Evolutionary conservation across 37 sponge, comb jelly and placozoan genomes (phyloP).

Genomic region (Petrosia ficiformis): DNA sequence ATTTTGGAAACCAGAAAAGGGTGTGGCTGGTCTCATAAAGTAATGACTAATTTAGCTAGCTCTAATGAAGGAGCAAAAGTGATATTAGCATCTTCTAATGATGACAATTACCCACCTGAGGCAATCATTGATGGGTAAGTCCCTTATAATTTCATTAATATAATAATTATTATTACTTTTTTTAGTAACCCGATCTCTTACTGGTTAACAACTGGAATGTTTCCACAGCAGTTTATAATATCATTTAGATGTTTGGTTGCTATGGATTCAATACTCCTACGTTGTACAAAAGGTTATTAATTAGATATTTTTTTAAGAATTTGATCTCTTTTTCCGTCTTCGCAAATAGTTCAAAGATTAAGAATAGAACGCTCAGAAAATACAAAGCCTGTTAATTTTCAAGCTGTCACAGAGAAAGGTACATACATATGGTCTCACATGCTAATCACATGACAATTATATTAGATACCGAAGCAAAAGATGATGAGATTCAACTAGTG

Average conservation of each 20-base stretch:
- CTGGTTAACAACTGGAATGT: slow-evolving; percentile 82
- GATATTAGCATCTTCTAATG: slow-evolving; percentile 56
- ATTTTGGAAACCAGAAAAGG: background rate
- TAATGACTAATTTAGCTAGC: background rate
- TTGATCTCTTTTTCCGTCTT: background rate
- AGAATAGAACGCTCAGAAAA: slow-evolving; percentile 25
- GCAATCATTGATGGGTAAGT: slow-evolving; percentile 76
- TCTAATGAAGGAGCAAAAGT: slow-evolving; percentile 5
- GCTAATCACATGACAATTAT: too few relatives aligned
- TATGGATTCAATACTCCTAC: background rate
- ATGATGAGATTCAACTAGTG: slow-evolving; percentile 43
- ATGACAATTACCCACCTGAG: slow-evolving; percentile 66
- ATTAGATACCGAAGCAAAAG: slow-evolving; percentile 39
- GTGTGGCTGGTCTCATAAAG: background rate
- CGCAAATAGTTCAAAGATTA: slow-evolving; percentile 12
- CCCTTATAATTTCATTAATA: background rate
- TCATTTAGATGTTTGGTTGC: slow-evolving; percentile 38
- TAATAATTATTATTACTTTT: background rate
- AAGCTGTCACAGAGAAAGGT: slow-evolving; percentile 40
- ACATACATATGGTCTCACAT: background rate
- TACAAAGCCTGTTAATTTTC: slow-evolving; percentile 25
- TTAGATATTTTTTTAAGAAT: background rate
- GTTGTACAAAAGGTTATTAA: too few relatives aligned
- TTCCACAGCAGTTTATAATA: slow-evolving; percentile 76
- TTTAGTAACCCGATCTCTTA: slow-evolving; percentile 67